Evolutionary conservation across 2,113 vertebrate genomes (phyloP), one percentile per base, ranked within the genome.

Genomic region (Silurus glanis): DNA sequence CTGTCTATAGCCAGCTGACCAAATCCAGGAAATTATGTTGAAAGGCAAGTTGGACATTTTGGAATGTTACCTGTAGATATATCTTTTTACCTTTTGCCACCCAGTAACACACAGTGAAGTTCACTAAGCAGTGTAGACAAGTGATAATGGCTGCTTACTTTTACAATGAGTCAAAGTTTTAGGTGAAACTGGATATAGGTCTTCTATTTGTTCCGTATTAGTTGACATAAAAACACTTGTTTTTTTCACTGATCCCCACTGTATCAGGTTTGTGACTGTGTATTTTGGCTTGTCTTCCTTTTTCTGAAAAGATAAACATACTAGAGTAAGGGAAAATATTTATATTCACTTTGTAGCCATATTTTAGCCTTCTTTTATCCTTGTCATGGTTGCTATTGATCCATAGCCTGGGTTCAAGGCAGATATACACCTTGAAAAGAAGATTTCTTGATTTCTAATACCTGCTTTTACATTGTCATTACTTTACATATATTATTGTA

Each of bases 21-120:
- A 14, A 19, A 58, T 58, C 49, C 87, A 91, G 90, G 87, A 90
- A 91, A 87, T 82, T 85, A 87, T 87, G 86, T 89, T 55, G 83
- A 82, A 37, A 62, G 51, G 37, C 12, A 67, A 80, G 58, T 55
- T 62, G 86, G 71, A 76, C 28, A 45, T 55, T 28, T 72, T 51
- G 25, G 28, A 61, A 23, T 51, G 56, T 82, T 49, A 37, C 37
- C 37, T 37, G 37, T 37, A 37, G 37, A 37, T 37, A 37, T 37
- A 37, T 61, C 23, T 80, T 17, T 25, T 28, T 51, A 53, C 49
- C 13, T 61, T 85, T 58, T 9, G 49, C 47, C 45, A 47, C n/a
- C 16, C 45, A 69, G 25, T 25, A 16, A 23, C 6, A 72, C 64
- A 49, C 56, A 82, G 56, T 61, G 9, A 25, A 55, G n/a, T 49